Base-by-base conservation (phyloP, 2,888 invertebrate genomes). In the Drosophila tripunctata region DNA sequence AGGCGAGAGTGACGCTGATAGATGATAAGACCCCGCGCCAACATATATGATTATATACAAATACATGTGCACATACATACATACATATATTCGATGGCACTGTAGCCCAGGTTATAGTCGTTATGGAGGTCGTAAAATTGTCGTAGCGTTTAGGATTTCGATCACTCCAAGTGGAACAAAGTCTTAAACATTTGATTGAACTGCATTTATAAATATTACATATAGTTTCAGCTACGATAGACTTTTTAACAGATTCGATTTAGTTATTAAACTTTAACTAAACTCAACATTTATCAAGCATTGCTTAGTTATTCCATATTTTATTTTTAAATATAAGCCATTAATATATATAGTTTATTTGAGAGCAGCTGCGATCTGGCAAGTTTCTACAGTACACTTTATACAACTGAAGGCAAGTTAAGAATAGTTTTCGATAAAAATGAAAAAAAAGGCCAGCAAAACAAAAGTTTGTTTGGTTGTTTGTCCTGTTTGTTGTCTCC, bases 1-100 rank as follows among this genome's bases (percentile, higher is more conserved):
- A 63, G 75, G 61, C 75, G 52, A 66, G 58, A 67, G 62, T 74
- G 74, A 74, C 74, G 75, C 70, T 74, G 75, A 74, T 74, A 74
- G 66, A 74, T 74, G 70, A 74, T 74, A 74, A 74, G 63, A 45
- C 52, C 62, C 48, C 21, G 35, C 43, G 35, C 43, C 57, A 58
- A 19, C 12, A 41, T n/a, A 12, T 8, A 24, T 45, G 36, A n/a
- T 7, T 17, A 31, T 31, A n/a, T 12, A 38, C 3, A 15, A 31
- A n/a, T 14, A 40, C 1, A n/a, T 15, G 14, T 8, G 15, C 14
- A 10, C 31, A 10, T 24, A 17, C 27, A 12, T 24, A 36, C 43
- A 27, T 27, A 48, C 21, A 21, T 33, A 40, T 3, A 48, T 47
- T 30, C 22, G 30, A 14, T 48, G 15, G 52, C 17, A 43, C 40